phyloP scores from a whole-genome alignment of 1,140 invertebrate species.

The Drosophila tani region DNA sequence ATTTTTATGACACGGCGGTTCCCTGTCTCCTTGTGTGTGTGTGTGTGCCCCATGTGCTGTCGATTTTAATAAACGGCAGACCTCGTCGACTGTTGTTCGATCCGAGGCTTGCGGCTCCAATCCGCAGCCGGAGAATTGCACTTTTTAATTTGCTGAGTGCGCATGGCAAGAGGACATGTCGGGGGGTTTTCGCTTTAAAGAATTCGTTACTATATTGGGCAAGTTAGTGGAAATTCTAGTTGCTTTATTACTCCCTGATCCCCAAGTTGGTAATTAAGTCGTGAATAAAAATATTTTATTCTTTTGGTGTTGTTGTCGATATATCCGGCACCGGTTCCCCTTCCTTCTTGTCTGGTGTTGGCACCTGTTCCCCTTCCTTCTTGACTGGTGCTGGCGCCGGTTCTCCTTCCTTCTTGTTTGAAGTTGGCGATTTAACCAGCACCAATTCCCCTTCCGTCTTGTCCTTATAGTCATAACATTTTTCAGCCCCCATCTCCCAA shows the following conservation, averaged over 20 bases:
- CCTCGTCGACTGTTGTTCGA: constrained; percentile 31
- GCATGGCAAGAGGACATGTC: neutral
- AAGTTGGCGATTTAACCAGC: no score
- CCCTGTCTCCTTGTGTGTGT: neutral
- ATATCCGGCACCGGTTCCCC: no score
- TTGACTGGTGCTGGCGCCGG: no score
- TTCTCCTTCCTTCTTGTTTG: no score
- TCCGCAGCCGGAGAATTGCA: constrained; percentile 5
- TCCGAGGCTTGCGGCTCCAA: constrained; percentile 6
- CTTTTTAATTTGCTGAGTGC: constrained; percentile 48
- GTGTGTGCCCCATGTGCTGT: constrained; percentile 14
- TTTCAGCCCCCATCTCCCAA: neutral
- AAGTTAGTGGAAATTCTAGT: no score
- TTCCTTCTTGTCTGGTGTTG: no score
- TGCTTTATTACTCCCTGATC: no score
- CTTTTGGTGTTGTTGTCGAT: no score
- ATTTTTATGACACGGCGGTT: constrained; percentile 41
- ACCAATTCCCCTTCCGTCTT: neutral
- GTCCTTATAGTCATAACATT: constrained; percentile 35
- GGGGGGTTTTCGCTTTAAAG: neutral
- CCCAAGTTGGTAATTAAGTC: no score
- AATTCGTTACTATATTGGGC: neutral
- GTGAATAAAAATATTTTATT: no score
- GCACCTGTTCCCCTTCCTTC: no score
- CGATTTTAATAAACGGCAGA: constrained; percentile 57